Evolutionary conservation across 2,888 invertebrate species (phyloP), one percentile per base, ranked within the genome.

Genomic region (Drosophila borborema): DNA sequence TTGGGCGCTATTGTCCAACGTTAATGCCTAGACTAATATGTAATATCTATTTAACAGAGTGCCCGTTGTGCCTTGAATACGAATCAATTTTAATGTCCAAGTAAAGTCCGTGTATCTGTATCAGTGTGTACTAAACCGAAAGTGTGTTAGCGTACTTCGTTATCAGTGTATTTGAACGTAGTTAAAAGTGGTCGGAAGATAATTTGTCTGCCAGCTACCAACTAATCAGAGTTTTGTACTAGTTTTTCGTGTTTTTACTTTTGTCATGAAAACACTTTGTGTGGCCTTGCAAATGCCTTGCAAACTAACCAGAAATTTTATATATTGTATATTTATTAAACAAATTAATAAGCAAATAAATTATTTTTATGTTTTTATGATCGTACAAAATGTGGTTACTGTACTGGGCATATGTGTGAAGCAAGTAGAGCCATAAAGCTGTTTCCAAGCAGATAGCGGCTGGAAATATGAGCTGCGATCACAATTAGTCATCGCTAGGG

Each of bases 311-410:
- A 70, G 81, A 74, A 81, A 72, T 61, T 86, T 81, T 81, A 79
- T 73, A 86, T 80, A 88, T 83, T 87, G 89, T 87, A 83, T 87
- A 87, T 87, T 87, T 90, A 90, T 87, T 87, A 87, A 90, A 90
- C 83, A 81, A 90, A 90, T 90, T 90, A 87, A 87, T 90, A 87
- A 87, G 89, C 81, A 79, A 89, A 89, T 90, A 87, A 87, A 87
- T 88, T 86, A 89, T 90, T 86, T 86, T 76, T 80, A 90, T 90
- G 86, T 87, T 90, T 88, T 88, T 83, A 81, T 83, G 81, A 76
- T 51, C 70, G 83, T 90, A 77, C 46, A 70, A 61, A 43, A 18
- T 34, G 34, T 16, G 48, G 20, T 49, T 60, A 38, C 72, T 66
- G 18, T 62, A 54, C 38, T 71, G 46, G 48, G 51, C 53, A 34